A percentile compares a stretch with the other conserved stretches of the same genome.
Conservation (phyloP, 1,140 invertebrate genomes). For the Lutraria rhynchaena region DNA sequence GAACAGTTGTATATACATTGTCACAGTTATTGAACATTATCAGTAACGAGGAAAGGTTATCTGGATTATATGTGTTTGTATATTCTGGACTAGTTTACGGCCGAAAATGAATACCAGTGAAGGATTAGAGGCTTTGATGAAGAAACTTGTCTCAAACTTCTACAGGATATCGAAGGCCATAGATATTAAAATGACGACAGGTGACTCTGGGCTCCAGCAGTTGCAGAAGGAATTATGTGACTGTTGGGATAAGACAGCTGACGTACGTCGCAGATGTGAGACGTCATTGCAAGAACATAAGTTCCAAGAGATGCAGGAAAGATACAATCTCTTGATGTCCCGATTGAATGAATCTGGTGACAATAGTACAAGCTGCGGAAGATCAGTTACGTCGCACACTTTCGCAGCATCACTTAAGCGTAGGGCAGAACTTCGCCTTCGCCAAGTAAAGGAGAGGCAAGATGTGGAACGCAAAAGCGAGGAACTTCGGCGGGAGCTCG, state of each 20-base stretch:
- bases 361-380: neutral
- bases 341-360: neutral
- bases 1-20: neutral
- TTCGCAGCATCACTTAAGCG: neutral
- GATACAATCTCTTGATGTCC: neutral
- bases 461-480: conserved; percentile 4
- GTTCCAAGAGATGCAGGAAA: neutral
- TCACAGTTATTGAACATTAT: conserved; percentile 22
- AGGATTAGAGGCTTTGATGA: neutral
- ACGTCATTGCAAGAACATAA: neutral
- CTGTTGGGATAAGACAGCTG: neutral
- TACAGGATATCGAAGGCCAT: conserved; percentile 5
- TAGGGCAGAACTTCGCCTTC: conserved; percentile 11
- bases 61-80: conserved; percentile 1
- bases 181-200: neutral
- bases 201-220: conserved; percentile 7
- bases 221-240: conserved; percentile 8
- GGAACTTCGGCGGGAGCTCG: conserved; percentile 22
- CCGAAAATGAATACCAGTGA: neutral
- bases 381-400: neutral
- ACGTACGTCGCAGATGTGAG: conserved; percentile 3
- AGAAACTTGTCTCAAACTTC: conserved; percentile 6
- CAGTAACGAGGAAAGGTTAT: conserved; percentile 5
- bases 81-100: conserved; percentile 2
- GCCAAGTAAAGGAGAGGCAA: conserved; percentile 16